Base-by-base conservation (phyloP, 2,888 invertebrate species). In the Zygogramma bicolorata region DNA sequence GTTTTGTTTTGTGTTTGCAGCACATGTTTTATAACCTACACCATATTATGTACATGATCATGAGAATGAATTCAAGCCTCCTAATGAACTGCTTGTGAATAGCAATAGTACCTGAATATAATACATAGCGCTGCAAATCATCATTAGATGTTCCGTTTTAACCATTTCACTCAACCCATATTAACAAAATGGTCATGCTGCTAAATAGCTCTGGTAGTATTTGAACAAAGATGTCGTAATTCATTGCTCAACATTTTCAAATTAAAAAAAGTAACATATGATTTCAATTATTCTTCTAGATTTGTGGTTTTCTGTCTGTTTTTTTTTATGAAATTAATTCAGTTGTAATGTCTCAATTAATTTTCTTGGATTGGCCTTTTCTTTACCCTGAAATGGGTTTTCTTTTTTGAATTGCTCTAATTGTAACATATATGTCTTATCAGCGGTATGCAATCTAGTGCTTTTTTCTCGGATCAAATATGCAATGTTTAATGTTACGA, bases 41-140 rank as follows among this genome's bases (percentile, higher is more conserved):
- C 75, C 75, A 38, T n/a, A 65, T 78, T 75, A 63, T 79, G 77
- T 77, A 77, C 62, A 76, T 75, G 77, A 60, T 58, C 38, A 38
- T 68, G 18, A 68, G 25, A 53, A 53, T 25, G 53, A 53, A 53
- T 27, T 53, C 27, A 53, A 62, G 65, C 67, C 63, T 71, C 58
- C 62, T 62, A 70, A 75, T 49, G 18, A 61, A 65, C 61, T 75
- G 74, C 69, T 75, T 76, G 68, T 73, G 65, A 70, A 73, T 79
- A 81, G 86, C 86, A 87, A 87, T 87, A 87, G 86, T 87, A 87
- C 86, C 86, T 87, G 87, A 86, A 86, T 83, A 77, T 79, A 78
- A 77, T 78, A 78, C 79, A 80, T 79, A 77, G 80, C 77, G 80
- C 80, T 80, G 79, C 80, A 81, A 79, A 79, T 76, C 71, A 71